Evolutionary conservation across 30 jellyfish, hydroid and myxozoan genomes (phyloP), one percentile per base, ranked within the genome.

Genomic region (Sanderia malayensis): DNA sequence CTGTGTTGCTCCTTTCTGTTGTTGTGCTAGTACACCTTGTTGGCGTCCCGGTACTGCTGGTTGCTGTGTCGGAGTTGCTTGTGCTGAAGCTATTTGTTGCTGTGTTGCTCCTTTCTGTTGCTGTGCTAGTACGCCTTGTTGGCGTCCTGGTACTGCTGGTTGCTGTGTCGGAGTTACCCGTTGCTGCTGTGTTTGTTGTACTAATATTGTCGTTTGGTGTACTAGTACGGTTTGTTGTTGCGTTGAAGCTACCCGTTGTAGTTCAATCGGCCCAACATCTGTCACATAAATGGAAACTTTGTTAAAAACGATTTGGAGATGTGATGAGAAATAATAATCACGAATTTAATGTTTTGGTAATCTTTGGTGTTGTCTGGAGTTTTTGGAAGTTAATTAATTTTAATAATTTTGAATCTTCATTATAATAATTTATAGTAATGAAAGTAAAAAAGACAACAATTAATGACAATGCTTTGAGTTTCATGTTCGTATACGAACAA

Each of bases 1-100:
- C 24, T 46, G 46, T 2, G 18, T 66, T 29, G 44, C 58, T 34
- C 55, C 31, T 17, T 0, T 10, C 55, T 26, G 85, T 63, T 21
- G 75, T 41, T 64, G 58, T 32, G 65, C 24, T 27, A n/a, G 15
- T 62, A 31, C 9, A 55, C 23, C 8, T 32, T 29, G 13, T 58
- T 74, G 76, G 1, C 23, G 24, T 15, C 67, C 30, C 26, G 45
- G 19, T 33, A 20, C 21, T 1, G 28, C 45, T 27, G 52, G 60
- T 13, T 33, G 49, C 6, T 70, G 82, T 46, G 26, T 9, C 45
- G 67, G 29, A 31, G 79, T 27, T 61, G 73, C 32, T 27, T 23
- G 44, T 1, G 73, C 11, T 10, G 53, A 24, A 4, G 58, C 55
- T 13, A 25, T 22, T 13, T 37, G 74, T 62, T 62, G 74, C 15